Base-by-base conservation (phyloP, 2,113 vertebrate genomes). In the Micronycteris hirsuta region DNA sequence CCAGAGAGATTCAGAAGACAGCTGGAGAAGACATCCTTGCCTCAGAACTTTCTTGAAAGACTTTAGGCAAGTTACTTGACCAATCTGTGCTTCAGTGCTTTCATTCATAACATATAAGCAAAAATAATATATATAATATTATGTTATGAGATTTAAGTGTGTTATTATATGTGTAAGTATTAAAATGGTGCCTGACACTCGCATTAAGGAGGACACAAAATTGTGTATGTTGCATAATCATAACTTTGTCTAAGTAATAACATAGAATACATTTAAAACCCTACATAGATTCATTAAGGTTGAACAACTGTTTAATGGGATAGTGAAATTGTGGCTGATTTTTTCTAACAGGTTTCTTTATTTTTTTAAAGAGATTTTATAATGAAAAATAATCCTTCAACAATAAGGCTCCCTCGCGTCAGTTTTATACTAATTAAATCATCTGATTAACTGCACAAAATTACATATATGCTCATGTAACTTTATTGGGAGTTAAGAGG, bases 371-470 rank as follows among this genome's bases (percentile, higher is more conserved):
- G 43, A 61, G 5, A 56, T 76, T 84, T 92, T 61, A 67, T 28
- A 88, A 71, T 73, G 24, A 94, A 87, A 95, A 90, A 67, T 45
- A 41, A 61, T 86, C 28, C 33, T 83, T 96, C 26, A 80, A 89
- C 81, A 89, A 74, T 65, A 67, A 76, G 7, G 33, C 24, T 93
- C 92, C 10, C 1, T 10, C 52, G 5, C 93, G 7, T 67, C 56
- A 80, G 24, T 84, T 90, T 90, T 65, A 74, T 94, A 58, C 26
- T 56, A 83, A 86, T 63, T 5, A 96, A 90, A 65, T 58, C 7
- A 61, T 77, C 17, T 84, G 81, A 92, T 90, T 90, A 76, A 61
- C 17, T 49, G 2, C 4, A 67, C 3, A 77, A 63, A 80, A 45
- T 94, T 86, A 28, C 13, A 70, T 89, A 58, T 43, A 49, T 86